Evolutionary conservation across 2,113 vertebrate species (phyloP).

Genomic region (Ptyas mucosa): DNA sequence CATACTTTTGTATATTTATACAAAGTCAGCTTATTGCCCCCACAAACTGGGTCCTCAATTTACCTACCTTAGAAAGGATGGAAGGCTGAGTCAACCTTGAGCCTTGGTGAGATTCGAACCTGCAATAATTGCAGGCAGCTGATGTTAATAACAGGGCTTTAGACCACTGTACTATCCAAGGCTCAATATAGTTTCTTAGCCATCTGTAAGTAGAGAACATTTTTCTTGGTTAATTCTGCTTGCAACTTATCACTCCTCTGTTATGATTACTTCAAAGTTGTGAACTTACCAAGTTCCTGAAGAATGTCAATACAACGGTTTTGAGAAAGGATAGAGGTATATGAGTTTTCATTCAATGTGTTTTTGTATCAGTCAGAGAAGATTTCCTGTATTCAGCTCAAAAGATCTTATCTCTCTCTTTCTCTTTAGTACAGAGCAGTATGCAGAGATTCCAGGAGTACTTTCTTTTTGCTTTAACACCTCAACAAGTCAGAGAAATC

Average conservation of each 20-base stretch:
- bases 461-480: slow-evolving; percentile 97
- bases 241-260: neutral
- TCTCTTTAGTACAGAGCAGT: slow-evolving; percentile 77
- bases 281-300: slow-evolving; percentile 2
- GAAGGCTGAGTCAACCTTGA: too few relatives aligned
- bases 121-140: too few relatives aligned
- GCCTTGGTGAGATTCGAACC: too few relatives aligned
- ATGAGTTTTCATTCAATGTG: neutral
- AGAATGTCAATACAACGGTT: neutral
- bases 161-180: too few relatives aligned
- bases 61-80: too few relatives aligned
- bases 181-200: too few relatives aligned
- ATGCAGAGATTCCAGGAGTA: slow-evolving; percentile 94
- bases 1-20: too few relatives aligned
- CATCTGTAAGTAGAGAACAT: neutral
- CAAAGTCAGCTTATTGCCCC: too few relatives aligned
- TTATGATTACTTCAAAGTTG: neutral
- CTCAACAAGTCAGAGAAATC: slow-evolving; percentile 96
- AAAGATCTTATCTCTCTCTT: slow-evolving; percentile 22
- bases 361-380: neutral
- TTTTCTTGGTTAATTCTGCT: neutral
- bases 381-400: neutral
- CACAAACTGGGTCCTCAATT: too few relatives aligned
- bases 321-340: neutral
- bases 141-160: too few relatives aligned